Evolutionary conservation across 2,797 vertebrate genomes (phyloP).

Genomic region (Streptopelia turtur): DNA sequence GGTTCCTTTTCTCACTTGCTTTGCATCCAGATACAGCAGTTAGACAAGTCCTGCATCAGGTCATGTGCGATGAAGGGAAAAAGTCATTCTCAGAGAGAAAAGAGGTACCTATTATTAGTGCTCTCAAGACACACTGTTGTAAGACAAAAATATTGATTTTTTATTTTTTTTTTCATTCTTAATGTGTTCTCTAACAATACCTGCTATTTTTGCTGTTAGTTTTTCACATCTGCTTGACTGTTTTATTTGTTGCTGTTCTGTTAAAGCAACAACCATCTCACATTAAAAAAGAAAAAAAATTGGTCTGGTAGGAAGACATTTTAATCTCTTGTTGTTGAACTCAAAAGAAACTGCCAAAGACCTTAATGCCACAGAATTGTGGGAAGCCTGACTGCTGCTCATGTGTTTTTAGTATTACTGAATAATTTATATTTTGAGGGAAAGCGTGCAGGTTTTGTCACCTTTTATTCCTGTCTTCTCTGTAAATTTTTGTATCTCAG

Average conservation of each 20-base stretch:
- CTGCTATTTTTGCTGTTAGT: neutral
- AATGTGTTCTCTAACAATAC: neutral
- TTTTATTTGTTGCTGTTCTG: neutral
- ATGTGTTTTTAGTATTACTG: neutral
- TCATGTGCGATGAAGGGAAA: neutral
- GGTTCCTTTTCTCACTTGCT: conserved; percentile 22
- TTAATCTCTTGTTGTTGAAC: neutral
- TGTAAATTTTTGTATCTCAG: neutral
- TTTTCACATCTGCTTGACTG: neutral
- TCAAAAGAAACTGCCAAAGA: neutral
- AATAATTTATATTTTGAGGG: conserved; percentile 10
- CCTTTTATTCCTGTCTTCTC: conserved; percentile 1
- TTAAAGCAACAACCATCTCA: neutral
- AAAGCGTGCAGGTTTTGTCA: neutral
- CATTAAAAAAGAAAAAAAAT: neutral
- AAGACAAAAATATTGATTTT: neutral
- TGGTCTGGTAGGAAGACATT: neutral
- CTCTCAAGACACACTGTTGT: neutral
- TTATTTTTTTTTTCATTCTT: neutral
- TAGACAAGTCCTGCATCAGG: neutral
- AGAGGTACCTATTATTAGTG: neutral
- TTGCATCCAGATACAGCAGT: neutral
- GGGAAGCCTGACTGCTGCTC: neutral
- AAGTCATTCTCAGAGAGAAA: neutral
- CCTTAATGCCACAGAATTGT: neutral